Evolutionary conservation across 2,888 invertebrate species (phyloP).

Genomic region (Anarsia innoxiella): DNA sequence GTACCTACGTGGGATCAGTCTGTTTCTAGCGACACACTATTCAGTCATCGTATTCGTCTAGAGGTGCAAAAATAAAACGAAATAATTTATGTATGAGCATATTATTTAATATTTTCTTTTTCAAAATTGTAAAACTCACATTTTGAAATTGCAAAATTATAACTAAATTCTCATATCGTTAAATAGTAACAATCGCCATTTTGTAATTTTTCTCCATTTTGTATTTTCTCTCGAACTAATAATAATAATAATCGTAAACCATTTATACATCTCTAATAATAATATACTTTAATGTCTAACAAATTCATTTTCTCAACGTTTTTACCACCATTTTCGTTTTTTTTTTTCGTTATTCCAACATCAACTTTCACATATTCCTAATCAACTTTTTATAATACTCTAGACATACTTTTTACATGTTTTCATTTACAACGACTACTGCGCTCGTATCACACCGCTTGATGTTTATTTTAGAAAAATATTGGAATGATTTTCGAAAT

Average conservation of each 20-base stretch:
- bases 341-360: conserved; percentile 55
- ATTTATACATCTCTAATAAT: conserved; percentile 74
- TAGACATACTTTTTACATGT: conserved; percentile 70
- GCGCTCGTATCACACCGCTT: conserved; percentile 53
- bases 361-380: conserved; percentile 63
- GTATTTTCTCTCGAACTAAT: conserved; percentile 67
- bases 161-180: conserved; percentile 75
- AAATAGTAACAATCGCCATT: conserved; percentile 74
- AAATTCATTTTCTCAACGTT: conserved; percentile 71
- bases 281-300: conserved; percentile 74
- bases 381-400: conserved; percentile 63
- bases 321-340: conserved; percentile 58
- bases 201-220: conserved; percentile 56
- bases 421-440: conserved; percentile 60
- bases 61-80: conserved; percentile 51
- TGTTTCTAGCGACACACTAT: no score
- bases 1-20: no score
- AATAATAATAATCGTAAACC: conserved; percentile 72
- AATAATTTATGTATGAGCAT: conserved; percentile 64
- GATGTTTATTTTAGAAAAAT: conserved; percentile 57
- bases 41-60: no score
- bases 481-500: conserved; percentile 57
- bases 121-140: conserved; percentile 76
- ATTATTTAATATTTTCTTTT: conserved; percentile 75
- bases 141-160: conserved; percentile 76